Conservation (phyloP, 2,797 vertebrate species). For the Danio choprae region DNA sequence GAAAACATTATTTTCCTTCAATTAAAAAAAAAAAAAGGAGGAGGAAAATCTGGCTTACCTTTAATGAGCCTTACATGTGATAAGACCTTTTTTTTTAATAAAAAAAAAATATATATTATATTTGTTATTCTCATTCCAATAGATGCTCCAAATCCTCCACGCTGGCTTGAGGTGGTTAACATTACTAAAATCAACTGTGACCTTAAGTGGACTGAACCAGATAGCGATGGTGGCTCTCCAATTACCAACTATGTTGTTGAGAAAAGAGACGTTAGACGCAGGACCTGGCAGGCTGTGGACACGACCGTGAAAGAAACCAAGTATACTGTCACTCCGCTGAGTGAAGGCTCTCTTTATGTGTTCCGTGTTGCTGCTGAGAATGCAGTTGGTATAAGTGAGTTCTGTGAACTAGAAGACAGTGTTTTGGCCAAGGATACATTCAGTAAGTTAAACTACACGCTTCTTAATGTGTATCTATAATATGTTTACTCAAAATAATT, state of each 20-base stretch:
- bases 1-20: no score
- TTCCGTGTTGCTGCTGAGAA: slow-evolving; percentile 98
- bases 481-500: no score
- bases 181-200: slow-evolving; percentile 92
- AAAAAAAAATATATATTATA: no score
- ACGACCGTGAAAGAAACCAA: slow-evolving; percentile 96
- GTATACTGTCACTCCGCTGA: slow-evolving; percentile 91
- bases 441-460: slow-evolving; percentile 80
- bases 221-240: slow-evolving; percentile 93
- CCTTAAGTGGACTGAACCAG: slow-evolving; percentile 94
- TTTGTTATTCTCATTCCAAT: slow-evolving; percentile 41
- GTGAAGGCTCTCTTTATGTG: slow-evolving; percentile 94
- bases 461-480: neutral
- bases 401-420: slow-evolving; percentile 93
- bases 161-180: slow-evolving; percentile 96
- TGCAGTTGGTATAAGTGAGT: slow-evolving; percentile 89
- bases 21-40: no score
- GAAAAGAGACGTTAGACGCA: slow-evolving; percentile 95
- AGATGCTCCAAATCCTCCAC: slow-evolving; percentile 93
- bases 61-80: no score
- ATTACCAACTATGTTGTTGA: slow-evolving; percentile 99
- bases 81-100: no score
- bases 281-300: slow-evolving; percentile 94
- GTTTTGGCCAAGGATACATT: slow-evolving; percentile 98
- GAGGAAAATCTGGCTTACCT: no score